A percentile compares a stretch with the other conserved stretches of the same genome.
Conservation (phyloP, 1,140 invertebrate species). For the Drosophila pandora region DNA sequence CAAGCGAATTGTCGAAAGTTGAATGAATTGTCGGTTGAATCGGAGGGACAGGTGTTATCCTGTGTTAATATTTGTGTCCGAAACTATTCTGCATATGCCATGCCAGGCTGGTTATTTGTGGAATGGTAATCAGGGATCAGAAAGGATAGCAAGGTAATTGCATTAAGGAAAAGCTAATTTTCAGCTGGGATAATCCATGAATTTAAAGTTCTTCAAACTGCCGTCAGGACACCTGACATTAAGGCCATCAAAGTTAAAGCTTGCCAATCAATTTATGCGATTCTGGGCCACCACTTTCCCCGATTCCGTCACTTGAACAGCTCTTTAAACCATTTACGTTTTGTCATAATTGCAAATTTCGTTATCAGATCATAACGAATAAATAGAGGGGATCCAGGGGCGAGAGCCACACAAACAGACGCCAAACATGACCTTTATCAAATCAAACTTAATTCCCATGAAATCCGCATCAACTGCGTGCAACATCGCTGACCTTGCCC, state of each 20-base stretch:
- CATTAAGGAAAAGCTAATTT: neutral
- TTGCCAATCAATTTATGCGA: conserved; percentile 30
- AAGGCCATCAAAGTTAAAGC: conserved; percentile 24
- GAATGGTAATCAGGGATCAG: conserved; percentile 35
- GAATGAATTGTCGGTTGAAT: conserved; percentile 47
- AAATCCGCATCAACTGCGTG: conserved; percentile 52
- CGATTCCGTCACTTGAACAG: conserved; percentile 24
- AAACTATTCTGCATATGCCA: conserved; percentile 26
- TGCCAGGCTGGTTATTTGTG: conserved; percentile 20
- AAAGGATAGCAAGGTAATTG: conserved; percentile 19
- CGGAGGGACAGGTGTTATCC: conserved; percentile 19
- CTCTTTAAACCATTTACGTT: conserved; percentile 48
- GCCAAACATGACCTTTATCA: conserved; percentile 54
- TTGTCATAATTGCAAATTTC: conserved; percentile 51
- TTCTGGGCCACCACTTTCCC: conserved; percentile 17
- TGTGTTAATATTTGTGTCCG: conserved; percentile 13
- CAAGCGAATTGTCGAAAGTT: conserved; percentile 59
- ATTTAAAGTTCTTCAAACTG: neutral
- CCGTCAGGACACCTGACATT: neutral
- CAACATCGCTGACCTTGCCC: conserved; percentile 60
- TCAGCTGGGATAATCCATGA: neutral
- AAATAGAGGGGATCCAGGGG: conserved; percentile 6
- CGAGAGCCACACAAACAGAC: neutral
- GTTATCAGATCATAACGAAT: conserved; percentile 48
- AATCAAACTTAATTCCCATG: conserved; percentile 60